Base-by-base conservation (phyloP, 2,113 vertebrate species). In the Zingel zingel region DNA sequence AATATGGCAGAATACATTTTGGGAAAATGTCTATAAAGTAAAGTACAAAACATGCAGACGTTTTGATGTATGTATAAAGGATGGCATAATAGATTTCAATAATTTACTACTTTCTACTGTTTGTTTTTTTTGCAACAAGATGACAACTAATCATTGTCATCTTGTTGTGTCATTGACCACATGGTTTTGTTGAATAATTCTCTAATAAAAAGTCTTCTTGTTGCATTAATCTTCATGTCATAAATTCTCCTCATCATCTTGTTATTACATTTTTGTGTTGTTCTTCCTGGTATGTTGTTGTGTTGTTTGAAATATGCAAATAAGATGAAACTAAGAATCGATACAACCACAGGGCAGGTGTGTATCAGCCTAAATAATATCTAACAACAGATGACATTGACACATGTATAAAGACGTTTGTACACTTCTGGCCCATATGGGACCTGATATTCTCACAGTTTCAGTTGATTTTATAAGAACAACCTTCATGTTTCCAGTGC, bases 401-500 rank as follows among this genome's bases (percentile, higher is more conserved):
- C 27, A 21, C 21, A 36, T 53, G 66, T 5, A 36, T 30, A 6
- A 7, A 33, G 25, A 36, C 0, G 2, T 27, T 11, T 25, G 21
- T 11, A 25, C 33, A 30, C 33, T 58, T 48, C 5, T 54, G 23
- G 3, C 18, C 36, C n/a, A 43, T 13, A 4, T 27, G 23, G n/a
- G 39, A 12, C 36, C 4, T 48, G 36, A 27, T 43, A 23, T 33
- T 72, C 1, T 59, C 36, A 25, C 8, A 39, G 23, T 65, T 54
- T 57, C 1, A 33, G 11, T 18, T 15, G 27, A 36, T 59, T 83
- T 57, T 23, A 14, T 3, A 10, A 58, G n/a, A 65, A 57, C 9
- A 77, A 96, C 95, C 93, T 96, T 89, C 79, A 94, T 93, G 30
- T 91, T 85, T 43, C 95, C 93, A 0, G 85, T 83, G 85, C 95